Evolutionary conservation across 2,113 vertebrate species (phyloP), one percentile per base, ranked within the genome.

Genomic region (Mus pahari): DNA sequence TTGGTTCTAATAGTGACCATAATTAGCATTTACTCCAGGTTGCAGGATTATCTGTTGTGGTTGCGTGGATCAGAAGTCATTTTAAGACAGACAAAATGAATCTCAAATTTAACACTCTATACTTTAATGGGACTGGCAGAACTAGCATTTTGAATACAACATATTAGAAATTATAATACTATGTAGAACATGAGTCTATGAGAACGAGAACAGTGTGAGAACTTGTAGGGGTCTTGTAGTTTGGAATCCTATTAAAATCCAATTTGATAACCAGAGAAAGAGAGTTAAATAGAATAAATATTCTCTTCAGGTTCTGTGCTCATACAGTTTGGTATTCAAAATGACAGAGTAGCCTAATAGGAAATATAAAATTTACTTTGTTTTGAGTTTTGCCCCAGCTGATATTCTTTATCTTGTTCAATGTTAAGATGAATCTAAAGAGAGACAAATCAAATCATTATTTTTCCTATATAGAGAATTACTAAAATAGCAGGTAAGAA

Each of bases 261-360:
- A 92, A 53, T 58, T 92, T 84, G 50, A 92, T 92, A 50, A 92
- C 70, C 4, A 86, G 58, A 95, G 39, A 28, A 95, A 73, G 39
- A 55, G 7, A 45, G 3, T 24, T 95, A 77, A 90, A 70, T 53
- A 82, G 73, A 48, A 88, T 7, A 96, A 81, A 81, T 2, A 5
- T 64, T n/a, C 24, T 88, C 33, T 17, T 89, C 68, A 89, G 89
- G 78, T 93, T 75, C 7, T 82, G 7, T 75, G 31, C 39, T 90
- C 50, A 45, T 62, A 5, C 4, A 74, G 81, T 92, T 83, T 88
- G 36, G 19, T 95, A 42, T 75, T 89, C n/a, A n/a, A 89, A 82
- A 81, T 73, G 9, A 33, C 36, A 78, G 60, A 22, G 24, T 13
- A 58, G 24, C 19, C 20, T 70, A 55, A 17, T 24, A 60, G 26